These are phyloP conservation scores for Toxotes chatareus DNA, from an alignment of 2,113 vertebrate genomes.

Conservation along the genomic window DNA sequence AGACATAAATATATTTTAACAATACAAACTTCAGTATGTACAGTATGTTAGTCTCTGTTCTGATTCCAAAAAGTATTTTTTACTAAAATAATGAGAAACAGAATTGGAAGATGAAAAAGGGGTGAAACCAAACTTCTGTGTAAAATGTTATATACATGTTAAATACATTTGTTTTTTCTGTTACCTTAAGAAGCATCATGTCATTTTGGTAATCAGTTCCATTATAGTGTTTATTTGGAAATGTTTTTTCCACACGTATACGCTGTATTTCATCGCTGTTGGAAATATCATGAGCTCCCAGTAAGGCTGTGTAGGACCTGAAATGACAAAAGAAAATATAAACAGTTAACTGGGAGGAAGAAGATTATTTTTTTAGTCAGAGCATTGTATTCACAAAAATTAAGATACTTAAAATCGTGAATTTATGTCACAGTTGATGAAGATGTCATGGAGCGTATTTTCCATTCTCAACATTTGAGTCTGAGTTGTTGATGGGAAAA, in stretches of 20 bases:
- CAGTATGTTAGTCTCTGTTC: neutral
- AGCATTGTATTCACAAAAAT: neutral
- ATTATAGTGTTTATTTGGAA: constrained; percentile 48
- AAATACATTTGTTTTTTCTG: too few relatives aligned
- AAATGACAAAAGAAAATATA: constrained; percentile 9
- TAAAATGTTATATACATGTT: too few relatives aligned
- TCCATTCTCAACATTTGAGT: neutral
- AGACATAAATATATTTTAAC: neutral
- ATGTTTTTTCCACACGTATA: neutral
- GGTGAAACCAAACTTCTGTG: too few relatives aligned
- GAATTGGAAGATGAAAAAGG: too few relatives aligned
- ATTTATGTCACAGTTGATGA: neutral
- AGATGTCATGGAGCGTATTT: neutral
- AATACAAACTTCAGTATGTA: too few relatives aligned
- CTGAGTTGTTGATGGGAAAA: neutral
- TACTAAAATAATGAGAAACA: neutral
- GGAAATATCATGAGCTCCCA: constrained; percentile 31
- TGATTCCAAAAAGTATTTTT: neutral
- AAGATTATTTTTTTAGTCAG: neutral
- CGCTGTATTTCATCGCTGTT: rapidly evolving
- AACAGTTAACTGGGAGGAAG: too few relatives aligned
- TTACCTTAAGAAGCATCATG: constrained; percentile 78
- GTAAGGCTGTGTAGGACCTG: neutral
- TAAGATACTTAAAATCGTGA: neutral
- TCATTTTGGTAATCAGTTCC: neutral